Base-by-base conservation (phyloP, 2,113 vertebrate genomes). In the Turnix velox region DNA sequence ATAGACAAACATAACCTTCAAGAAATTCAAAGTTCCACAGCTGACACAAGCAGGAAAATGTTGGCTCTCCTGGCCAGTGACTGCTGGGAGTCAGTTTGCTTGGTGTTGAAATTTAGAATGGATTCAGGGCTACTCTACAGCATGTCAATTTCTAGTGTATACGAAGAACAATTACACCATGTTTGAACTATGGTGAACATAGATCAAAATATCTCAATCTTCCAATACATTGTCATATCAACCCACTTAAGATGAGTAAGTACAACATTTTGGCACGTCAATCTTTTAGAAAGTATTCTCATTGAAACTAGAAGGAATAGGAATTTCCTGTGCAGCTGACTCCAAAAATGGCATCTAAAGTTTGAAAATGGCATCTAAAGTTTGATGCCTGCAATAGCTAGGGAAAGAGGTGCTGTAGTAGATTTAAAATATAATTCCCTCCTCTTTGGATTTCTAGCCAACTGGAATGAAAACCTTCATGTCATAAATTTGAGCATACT, bases 401-500 rank as follows among this genome's bases (percentile, higher is more conserved):
- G n/a, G 10, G 24, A 23, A 49, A 73, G 37, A 87, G 39, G 31
- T 18, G 45, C 23, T 88, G 63, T 16, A 92, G 62, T 14, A 94
- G 69, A 72, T 52, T 84, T 84, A 55, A 81, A 59, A 92, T 39
- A 75, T 18, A 75, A 28, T 33, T 87, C 61, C 28, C 51, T 84
- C 76, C 66, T 49, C 62, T 82, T 80, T 45, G 23, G 28, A 91
- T 48, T 84, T 87, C 65, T 54, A 89, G 84, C 69, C 77, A 94
- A 93, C 61, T 88, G 61, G 69, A 94, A 78, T 52, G 48, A 10
- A 92, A 86, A 88, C 61, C 57, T 65, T 33, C 25, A 49, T 67
- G 68, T 19, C 69, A 92, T 92, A 92, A 92, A 95, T 93, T 84
- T 92, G 58, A 49, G 66, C 80, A 82, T 68, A 49, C 57, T 93